phyloP scores from a whole-genome alignment of 2,797 vertebrate species.

The Mus minutoides region DNA sequence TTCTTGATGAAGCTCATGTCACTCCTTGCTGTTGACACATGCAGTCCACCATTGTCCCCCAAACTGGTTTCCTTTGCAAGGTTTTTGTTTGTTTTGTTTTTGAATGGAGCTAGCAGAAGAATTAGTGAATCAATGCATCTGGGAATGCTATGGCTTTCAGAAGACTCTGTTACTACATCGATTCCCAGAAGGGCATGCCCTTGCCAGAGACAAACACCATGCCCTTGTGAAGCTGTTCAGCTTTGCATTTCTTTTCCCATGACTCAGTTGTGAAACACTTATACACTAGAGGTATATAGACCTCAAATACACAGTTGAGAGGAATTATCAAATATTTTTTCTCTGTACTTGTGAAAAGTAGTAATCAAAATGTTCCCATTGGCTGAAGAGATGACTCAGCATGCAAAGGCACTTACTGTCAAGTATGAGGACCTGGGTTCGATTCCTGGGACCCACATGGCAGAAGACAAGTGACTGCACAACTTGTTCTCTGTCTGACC shows the following conservation, averaged over 20 bases:
- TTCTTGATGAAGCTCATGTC: fast-evolving
- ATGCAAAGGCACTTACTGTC: neutral
- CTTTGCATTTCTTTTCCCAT: slow-evolving; percentile 74
- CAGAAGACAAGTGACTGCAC: neutral
- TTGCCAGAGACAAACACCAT: neutral
- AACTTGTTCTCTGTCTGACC: neutral
- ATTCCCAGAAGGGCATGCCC: neutral
- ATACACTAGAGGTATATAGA: neutral
- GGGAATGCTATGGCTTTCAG: neutral
- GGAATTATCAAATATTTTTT: neutral
- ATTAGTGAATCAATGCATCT: neutral
- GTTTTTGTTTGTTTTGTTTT: neutral
- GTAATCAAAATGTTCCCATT: neutral
- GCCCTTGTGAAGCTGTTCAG: too few relatives aligned
- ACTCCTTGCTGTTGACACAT: neutral
- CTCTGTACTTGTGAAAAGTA: neutral
- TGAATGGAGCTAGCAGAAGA: neutral
- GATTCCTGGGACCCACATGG: neutral
- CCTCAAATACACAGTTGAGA: neutral
- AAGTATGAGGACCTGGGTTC: neutral
- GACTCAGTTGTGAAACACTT: neutral
- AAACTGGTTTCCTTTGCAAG: neutral
- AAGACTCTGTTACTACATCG: neutral
- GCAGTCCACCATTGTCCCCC: neutral
- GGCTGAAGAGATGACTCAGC: neutral